Evolutionary conservation across 2,888 invertebrate species (phyloP).

Genomic region (Stenoptilia bipunctidactyla): DNA sequence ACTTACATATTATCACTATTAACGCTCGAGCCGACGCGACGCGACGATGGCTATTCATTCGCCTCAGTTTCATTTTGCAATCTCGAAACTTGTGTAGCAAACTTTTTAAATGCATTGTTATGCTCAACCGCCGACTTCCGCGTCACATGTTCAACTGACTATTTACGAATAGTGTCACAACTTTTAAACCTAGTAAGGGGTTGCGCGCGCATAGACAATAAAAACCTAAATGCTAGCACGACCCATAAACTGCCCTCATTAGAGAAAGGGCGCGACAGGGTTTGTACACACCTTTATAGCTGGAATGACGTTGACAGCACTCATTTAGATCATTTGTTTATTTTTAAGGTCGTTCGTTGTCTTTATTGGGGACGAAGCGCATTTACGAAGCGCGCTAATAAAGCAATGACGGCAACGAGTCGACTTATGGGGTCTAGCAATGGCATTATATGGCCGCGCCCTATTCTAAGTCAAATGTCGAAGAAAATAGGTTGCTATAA

Average conservation of each 20-base stretch:
- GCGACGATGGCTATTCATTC: too few relatives aligned
- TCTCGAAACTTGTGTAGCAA: slow-evolving; percentile 7
- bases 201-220: slow-evolving; percentile 64
- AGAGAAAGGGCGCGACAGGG: slow-evolving; percentile 56
- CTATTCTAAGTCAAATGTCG: slow-evolving; percentile 44
- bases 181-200: slow-evolving; percentile 48
- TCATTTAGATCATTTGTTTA: slow-evolving; percentile 51
- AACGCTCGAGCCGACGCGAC: slow-evolving; percentile 21
- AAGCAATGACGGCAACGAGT: slow-evolving; percentile 21
- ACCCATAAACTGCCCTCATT: slow-evolving; percentile 65
- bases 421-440: slow-evolving; percentile 32
- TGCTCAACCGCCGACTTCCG: slow-evolving; percentile 23
- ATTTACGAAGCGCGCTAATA: slow-evolving; percentile 32
- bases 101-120: slow-evolving; percentile 17
- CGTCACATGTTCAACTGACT: slow-evolving; percentile 44
- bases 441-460: slow-evolving; percentile 51
- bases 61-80: too few relatives aligned
- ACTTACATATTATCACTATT: slow-evolving; percentile 47
- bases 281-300: slow-evolving; percentile 57
- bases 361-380: slow-evolving; percentile 36
- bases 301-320: slow-evolving; percentile 11
- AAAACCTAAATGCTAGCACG: slow-evolving; percentile 52
- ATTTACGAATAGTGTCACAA: slow-evolving; percentile 28
- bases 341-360: slow-evolving; percentile 57
- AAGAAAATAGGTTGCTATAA: slow-evolving; percentile 39